These are phyloP conservation scores for Columbina picui DNA, from an alignment of 2,113 vertebrate species.

Conservation along the genomic window DNA sequence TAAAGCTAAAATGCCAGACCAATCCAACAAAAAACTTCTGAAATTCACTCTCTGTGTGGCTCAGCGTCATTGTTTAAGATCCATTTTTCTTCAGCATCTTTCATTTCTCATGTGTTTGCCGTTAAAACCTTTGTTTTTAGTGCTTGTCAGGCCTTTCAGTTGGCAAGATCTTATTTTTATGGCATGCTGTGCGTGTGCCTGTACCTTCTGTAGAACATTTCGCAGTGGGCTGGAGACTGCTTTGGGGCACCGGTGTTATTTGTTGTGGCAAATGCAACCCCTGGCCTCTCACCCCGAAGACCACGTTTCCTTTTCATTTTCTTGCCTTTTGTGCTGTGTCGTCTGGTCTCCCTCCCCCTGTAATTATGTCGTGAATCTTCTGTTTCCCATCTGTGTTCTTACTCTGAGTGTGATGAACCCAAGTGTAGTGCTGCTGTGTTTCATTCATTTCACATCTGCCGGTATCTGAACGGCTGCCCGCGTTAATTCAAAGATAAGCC, in stretches of 20 bases:
- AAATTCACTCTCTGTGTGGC: background rate
- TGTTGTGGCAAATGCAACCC: background rate
- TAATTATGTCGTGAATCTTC: background rate
- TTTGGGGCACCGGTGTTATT: rapidly evolving
- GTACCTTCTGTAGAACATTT: background rate
- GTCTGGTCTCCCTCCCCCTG: background rate
- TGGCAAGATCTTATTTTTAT: background rate
- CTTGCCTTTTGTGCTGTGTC: background rate
- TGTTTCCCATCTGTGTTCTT: background rate
- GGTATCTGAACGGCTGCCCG: background rate
- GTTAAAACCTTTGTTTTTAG: background rate
- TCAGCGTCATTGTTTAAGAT: background rate
- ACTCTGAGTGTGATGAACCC: background rate
- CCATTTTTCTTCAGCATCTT: background rate
- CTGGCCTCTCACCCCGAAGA: background rate
- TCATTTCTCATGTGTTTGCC: background rate
- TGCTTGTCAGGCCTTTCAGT: background rate
- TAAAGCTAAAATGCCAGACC: background rate
- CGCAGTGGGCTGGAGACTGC: background rate
- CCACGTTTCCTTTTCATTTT: background rate
- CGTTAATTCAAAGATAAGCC: background rate
- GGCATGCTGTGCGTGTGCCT: background rate
- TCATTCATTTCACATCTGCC: background rate
- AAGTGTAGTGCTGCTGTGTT: background rate
- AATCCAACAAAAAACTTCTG: background rate